These are phyloP conservation scores for Chascanopsetta lugubris DNA, from an alignment of 2,113 vertebrate species.

Conservation along the genomic window DNA sequence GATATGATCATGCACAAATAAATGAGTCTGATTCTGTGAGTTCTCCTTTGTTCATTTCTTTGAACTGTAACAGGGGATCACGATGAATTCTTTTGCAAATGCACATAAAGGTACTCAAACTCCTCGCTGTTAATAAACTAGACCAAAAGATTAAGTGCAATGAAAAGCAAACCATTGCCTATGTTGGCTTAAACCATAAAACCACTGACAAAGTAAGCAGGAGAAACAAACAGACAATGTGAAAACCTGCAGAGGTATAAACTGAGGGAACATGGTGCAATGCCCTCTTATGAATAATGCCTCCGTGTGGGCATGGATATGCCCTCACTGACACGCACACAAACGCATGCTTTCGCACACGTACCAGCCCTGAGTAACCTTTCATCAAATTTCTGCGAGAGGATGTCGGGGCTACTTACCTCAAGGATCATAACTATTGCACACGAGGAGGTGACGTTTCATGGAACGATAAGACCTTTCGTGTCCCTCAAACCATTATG, in stretches of 20 bases:
- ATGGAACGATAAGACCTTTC: slow-evolving; percentile 30
- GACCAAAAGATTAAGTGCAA: slow-evolving; percentile 57
- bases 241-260: slow-evolving; percentile 70
- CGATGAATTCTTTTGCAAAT: slow-evolving; percentile 57
- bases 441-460: slow-evolving; percentile 47
- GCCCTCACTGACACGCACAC: neutral
- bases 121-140: slow-evolving; percentile 66
- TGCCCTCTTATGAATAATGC: slow-evolving; percentile 73
- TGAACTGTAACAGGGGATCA: slow-evolving; percentile 48
- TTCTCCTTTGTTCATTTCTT: slow-evolving; percentile 7
- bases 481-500: slow-evolving; percentile 1
- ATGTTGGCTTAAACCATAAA: slow-evolving; percentile 36
- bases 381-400: slow-evolving; percentile 72
- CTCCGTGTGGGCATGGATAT: slow-evolving; percentile 1
- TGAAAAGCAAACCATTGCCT: slow-evolving; percentile 50
- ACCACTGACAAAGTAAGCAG: slow-evolving; percentile 33
- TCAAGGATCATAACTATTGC: slow-evolving; percentile 60
- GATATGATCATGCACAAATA: slow-evolving; percentile 70
- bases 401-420: slow-evolving; percentile 54
- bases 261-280: slow-evolving; percentile 69
- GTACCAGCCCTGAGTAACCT: slow-evolving; percentile 63
- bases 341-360: slow-evolving; percentile 1
- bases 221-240: slow-evolving; percentile 53
- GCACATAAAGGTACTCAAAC: slow-evolving; percentile 62
- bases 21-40: slow-evolving; percentile 38